phyloP scores from a whole-genome alignment of 2,113 vertebrate genomes.

The Gulo gulo region DNA sequence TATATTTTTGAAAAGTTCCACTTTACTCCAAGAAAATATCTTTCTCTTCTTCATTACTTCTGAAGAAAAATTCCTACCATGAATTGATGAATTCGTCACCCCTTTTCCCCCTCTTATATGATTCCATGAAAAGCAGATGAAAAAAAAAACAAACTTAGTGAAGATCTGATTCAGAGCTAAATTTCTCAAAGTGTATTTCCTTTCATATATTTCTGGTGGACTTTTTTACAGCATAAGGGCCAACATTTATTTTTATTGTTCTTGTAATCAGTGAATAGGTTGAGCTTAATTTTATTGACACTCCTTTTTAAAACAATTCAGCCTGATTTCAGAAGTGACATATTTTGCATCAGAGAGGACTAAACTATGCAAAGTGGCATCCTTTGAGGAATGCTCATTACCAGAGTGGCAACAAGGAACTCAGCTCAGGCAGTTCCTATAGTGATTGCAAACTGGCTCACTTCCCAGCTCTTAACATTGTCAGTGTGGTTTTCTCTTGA shows the following conservation, averaged over 20 bases:
- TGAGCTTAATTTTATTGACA: constrained; percentile 65
- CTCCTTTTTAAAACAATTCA: constrained; percentile 61
- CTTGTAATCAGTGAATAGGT: constrained; percentile 54
- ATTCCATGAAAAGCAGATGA: not conserved
- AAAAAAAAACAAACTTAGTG: not conserved
- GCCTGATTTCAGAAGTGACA: constrained; percentile 54
- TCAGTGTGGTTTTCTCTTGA: constrained; percentile 57
- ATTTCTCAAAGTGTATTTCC: not conserved
- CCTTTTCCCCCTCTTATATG: not conserved
- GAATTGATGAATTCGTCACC: constrained; percentile 1
- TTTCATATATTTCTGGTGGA: not conserved
- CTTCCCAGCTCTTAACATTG: constrained; percentile 58
- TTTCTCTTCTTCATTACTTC: constrained; percentile 2
- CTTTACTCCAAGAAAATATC: not conserved
- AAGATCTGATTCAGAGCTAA: not conserved
- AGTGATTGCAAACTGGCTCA: constrained; percentile 67
- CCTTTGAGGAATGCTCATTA: constrained; percentile 60
- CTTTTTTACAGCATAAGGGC: not conserved
- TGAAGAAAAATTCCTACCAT: not conserved
- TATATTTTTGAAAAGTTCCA: not conserved
- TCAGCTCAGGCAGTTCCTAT: constrained; percentile 60
- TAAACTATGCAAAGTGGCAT: constrained; percentile 53
- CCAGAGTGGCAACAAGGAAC: constrained; percentile 49
- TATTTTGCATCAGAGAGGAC: constrained; percentile 51
- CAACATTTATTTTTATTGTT: constrained; percentile 60